Percentiles rank a stretch among this genome's conserved stretches.
Conservation (phyloP, 2,888 invertebrate species). For the Brenthis ino region DNA sequence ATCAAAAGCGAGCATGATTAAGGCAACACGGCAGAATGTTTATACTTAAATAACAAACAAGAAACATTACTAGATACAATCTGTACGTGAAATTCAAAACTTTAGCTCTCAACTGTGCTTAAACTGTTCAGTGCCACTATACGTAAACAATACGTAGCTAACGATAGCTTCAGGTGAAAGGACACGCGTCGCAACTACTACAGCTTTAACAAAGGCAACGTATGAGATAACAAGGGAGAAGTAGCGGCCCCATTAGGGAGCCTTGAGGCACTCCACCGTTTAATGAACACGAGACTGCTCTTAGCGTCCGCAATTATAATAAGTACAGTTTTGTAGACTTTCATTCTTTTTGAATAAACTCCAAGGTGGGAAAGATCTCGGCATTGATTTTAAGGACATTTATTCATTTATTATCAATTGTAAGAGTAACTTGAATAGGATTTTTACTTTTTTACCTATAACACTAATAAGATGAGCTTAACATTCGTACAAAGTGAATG, state of each 20-base stretch:
- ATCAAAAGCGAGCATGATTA: conserved; percentile 33
- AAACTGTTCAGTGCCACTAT: conserved; percentile 68
- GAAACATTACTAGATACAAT: conserved; percentile 50
- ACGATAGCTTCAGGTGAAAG: conserved; percentile 62
- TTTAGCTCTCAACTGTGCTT: conserved; percentile 57
- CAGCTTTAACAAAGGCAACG: conserved; percentile 61
- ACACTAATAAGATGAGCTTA: no score
- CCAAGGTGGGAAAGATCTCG: not conserved
- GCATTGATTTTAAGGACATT: conserved; percentile 3
- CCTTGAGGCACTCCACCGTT: conserved; percentile 59
- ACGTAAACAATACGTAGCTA: conserved; percentile 66
- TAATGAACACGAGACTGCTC: conserved; percentile 52
- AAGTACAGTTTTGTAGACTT: conserved; percentile 29
- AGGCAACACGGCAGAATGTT: conserved; percentile 34
- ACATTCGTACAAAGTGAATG: no score
- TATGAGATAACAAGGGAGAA: conserved; percentile 72
- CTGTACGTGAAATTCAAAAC: conserved; percentile 50
- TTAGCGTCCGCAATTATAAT: conserved; percentile 42
- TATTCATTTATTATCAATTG: not conserved
- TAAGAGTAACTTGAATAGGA: no score
- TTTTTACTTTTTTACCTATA: no score
- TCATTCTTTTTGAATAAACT: not conserved
- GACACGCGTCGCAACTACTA: conserved; percentile 48
- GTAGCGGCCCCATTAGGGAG: conserved; percentile 68
- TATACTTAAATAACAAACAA: conserved; percentile 43